These are phyloP conservation scores for Gorsachius magnificus DNA, from an alignment of 2,797 vertebrate genomes.

Conservation along the genomic window DNA sequence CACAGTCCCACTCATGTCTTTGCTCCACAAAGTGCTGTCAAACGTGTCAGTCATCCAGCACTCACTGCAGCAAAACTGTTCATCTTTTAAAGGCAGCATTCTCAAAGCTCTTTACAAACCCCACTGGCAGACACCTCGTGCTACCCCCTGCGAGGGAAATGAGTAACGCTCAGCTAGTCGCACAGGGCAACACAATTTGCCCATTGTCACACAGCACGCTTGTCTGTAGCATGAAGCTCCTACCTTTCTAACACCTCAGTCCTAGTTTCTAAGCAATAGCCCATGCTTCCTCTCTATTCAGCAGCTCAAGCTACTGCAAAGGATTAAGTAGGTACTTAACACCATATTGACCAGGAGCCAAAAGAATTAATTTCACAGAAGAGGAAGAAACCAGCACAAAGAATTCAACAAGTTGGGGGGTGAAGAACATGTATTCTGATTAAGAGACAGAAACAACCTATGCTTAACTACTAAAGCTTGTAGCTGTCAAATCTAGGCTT, in stretches of 20 bases:
- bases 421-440: not conserved
- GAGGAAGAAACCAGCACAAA: constrained; percentile 1
- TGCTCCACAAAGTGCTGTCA: not conserved
- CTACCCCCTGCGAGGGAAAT: not conserved
- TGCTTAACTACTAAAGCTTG: not conserved
- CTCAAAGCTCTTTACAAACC: not conserved
- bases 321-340: constrained; percentile 28
- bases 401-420: not conserved
- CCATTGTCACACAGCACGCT: not conserved
- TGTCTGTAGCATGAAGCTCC: not conserved
- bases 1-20: not conserved
- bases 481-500: not conserved
- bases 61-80: not conserved
- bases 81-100: not conserved
- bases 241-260: not conserved
- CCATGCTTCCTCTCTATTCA: not conserved
- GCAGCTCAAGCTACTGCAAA: not conserved
- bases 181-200: not conserved
- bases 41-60: not conserved
- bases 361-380: constrained; percentile 30
- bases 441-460: not conserved
- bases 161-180: not conserved
- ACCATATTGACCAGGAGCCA: constrained; percentile 6
- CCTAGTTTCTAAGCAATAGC: not conserved
- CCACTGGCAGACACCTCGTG: not conserved